phyloP scores from a whole-genome alignment of 2,797 vertebrate genomes.

The Micropoecilia bifurca region DNA sequence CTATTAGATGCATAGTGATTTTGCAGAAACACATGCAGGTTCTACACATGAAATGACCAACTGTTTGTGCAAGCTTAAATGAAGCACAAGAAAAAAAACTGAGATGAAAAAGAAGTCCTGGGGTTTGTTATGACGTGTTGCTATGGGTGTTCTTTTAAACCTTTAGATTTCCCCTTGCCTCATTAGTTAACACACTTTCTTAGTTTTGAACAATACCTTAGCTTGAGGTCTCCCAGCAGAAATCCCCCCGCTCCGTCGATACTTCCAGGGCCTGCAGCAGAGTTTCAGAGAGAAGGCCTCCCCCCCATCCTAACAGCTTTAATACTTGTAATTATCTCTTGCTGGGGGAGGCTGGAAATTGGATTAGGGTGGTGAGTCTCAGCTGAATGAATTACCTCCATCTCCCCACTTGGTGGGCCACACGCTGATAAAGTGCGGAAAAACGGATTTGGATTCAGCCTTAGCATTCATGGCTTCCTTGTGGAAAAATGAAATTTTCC shows the following conservation, averaged over 20 bases:
- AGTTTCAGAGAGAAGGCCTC: slow-evolving; percentile 78
- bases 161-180: slow-evolving; percentile 82
- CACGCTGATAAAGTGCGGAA: slow-evolving; percentile 90
- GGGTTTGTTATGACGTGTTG: slow-evolving; percentile 81
- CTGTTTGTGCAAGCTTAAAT: slow-evolving; percentile 72
- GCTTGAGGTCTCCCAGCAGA: slow-evolving; percentile 84
- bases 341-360: slow-evolving; percentile 93
- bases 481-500: slow-evolving; percentile 95
- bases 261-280: slow-evolving; percentile 81
- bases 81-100: slow-evolving; percentile 55
- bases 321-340: slow-evolving; percentile 94
- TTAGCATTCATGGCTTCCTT: slow-evolving; percentile 92
- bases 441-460: slow-evolving; percentile 92
- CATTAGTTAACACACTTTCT: slow-evolving; percentile 88
- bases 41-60: slow-evolving; percentile 76
- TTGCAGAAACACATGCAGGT: slow-evolving; percentile 66
- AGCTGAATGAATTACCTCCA: slow-evolving; percentile 91
- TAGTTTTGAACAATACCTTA: slow-evolving; percentile 87
- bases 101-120: slow-evolving; percentile 79
- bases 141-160: slow-evolving; percentile 82
- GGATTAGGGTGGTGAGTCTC: slow-evolving; percentile 93
- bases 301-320: slow-evolving; percentile 85
- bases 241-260: slow-evolving; percentile 76
- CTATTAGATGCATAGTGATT: slow-evolving; percentile 73
- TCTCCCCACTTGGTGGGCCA: slow-evolving; percentile 93